Percentiles rank a stretch among this genome's conserved stretches.
Evolutionary conservation across 2,888 invertebrate species (phyloP).

Genomic region (Pristionchus maxplancki): DNA sequence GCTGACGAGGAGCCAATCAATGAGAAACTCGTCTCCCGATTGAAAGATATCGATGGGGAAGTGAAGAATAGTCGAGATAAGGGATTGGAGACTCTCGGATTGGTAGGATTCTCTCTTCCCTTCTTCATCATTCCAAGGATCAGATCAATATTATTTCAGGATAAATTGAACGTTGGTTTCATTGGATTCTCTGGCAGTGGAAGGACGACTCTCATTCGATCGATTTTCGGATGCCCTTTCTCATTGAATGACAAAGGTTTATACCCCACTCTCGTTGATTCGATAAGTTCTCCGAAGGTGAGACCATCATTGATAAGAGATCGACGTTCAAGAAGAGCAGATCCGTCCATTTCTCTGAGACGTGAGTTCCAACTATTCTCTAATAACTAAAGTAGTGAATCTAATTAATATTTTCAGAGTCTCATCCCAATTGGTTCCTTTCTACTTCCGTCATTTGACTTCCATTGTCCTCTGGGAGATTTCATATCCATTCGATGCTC

Average conservation of each 20-base stretch:
- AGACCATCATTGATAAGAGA: constrained; percentile 18
- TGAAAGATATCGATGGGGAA: constrained; percentile 48
- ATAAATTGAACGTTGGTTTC: constrained; percentile 47
- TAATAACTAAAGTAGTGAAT: not conserved
- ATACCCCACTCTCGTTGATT: not conserved
- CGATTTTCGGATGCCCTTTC: constrained; percentile 41
- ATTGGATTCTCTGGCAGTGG: constrained; percentile 43
- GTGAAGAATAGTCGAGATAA: constrained; percentile 33
- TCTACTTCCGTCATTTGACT: constrained; percentile 45
- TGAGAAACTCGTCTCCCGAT: not conserved
- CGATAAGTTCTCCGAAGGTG: not conserved
- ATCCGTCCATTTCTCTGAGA: constrained; percentile 50
- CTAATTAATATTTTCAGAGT: not conserved
- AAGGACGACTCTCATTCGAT: constrained; percentile 36
- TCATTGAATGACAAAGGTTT: not conserved
- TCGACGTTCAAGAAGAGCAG: constrained; percentile 38
- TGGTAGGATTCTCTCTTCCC: not conserved
- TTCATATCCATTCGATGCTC: constrained; percentile 51
- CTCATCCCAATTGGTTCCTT: constrained; percentile 12
- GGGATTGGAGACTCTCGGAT: not conserved
- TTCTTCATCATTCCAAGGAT: not conserved
- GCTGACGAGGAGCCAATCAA: constrained; percentile 42
- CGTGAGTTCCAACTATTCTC: not conserved
- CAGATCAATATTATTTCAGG: not conserved
- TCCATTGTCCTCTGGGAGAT: constrained; percentile 52